These are phyloP conservation scores for Pampusana beccarii DNA, from an alignment of 2,113 vertebrate genomes.

Conservation along the genomic window DNA sequence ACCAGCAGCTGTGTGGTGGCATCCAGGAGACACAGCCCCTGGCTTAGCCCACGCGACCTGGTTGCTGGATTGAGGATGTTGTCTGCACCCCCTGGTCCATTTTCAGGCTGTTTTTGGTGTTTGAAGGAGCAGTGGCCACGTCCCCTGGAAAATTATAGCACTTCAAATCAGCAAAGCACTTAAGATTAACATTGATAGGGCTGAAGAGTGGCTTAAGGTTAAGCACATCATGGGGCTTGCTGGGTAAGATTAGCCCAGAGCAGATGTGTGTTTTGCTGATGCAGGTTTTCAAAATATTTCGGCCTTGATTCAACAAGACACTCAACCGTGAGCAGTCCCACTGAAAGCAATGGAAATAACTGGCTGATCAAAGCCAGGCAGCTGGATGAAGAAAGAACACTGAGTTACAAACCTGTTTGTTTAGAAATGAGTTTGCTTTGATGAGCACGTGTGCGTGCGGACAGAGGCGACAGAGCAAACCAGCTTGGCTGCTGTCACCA, in stretches of 20 bases:
- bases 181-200: slow-evolving; percentile 6
- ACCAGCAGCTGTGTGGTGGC: neutral
- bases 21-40: neutral
- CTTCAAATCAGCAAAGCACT: slow-evolving; percentile 17
- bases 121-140: neutral
- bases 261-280: neutral
- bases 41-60: fast-evolving
- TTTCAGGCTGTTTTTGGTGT: neutral
- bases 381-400: neutral
- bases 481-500: fast-evolving
- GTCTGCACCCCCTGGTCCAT: neutral
- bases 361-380: neutral
- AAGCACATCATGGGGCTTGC: neutral
- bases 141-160: neutral
- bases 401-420: neutral
- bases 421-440: neutral
- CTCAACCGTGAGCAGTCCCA: neutral
- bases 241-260: neutral
- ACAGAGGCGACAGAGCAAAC: neutral
- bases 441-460: fast-evolving
- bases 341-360: neutral
- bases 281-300: slow-evolving; percentile 7
- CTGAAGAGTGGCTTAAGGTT: slow-evolving; percentile 32
- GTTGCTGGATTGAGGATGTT: neutral
- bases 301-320: slow-evolving; percentile 5